A percentile compares a stretch with the other conserved stretches of the same genome.
These are phyloP conservation scores for Cynopterus sphinx DNA, from an alignment of 2,797 vertebrate species.

Conservation along the genomic window DNA sequence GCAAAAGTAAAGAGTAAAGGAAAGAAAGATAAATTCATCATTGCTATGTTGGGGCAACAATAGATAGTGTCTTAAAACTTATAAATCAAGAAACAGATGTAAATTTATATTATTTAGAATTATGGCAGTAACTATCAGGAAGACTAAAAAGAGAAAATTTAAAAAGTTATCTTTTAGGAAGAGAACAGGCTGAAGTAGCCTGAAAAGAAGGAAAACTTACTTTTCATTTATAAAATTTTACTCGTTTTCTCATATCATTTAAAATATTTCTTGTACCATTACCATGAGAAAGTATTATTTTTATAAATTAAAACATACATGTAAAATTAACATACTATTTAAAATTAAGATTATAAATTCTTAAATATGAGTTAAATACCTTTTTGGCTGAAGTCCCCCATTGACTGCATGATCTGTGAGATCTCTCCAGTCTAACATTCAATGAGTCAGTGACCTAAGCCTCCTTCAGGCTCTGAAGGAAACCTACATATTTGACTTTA, in stretches of 20 bases:
- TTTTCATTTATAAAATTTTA: background rate
- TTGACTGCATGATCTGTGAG: background rate
- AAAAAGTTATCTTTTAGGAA: background rate
- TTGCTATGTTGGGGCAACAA: background rate
- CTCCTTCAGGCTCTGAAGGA: background rate
- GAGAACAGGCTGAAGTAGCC: background rate
- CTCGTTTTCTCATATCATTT: background rate
- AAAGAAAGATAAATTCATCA: background rate
- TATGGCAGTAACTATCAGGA: background rate
- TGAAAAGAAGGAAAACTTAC: background rate
- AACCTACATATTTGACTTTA: background rate
- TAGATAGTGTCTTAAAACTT: background rate
- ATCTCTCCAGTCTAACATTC: background rate
- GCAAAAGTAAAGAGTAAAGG: background rate
- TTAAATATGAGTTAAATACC: background rate
- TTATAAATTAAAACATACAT: constrained; percentile 2
- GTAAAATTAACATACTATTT: background rate
- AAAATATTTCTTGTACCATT: background rate
- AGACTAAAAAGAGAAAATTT: background rate
- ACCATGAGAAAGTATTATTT: background rate
- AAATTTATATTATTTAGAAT: background rate
- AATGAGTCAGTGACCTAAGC: background rate
- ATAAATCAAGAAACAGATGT: background rate
- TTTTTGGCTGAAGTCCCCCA: background rate
- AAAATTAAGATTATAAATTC: background rate